Conservation (phyloP, 2,797 vertebrate genomes). For the Podarcis lilfordi region DNA sequence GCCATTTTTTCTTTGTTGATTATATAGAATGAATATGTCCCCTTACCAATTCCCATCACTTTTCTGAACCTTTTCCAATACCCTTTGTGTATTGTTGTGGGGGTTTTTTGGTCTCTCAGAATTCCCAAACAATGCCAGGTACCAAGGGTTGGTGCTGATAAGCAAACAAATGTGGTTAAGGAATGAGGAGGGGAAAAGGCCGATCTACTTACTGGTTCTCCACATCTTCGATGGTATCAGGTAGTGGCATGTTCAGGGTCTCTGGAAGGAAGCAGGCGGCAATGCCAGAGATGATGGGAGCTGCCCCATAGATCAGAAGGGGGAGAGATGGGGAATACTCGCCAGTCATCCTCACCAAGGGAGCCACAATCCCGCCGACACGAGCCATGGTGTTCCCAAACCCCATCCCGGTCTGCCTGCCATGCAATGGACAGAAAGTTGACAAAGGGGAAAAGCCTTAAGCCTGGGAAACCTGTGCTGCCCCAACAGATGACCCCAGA, state of each 20-base stretch:
- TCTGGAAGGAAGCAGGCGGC: conserved; percentile 83
- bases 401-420: conserved; percentile 89
- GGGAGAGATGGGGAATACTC: conserved; percentile 85
- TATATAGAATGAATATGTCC: no score
- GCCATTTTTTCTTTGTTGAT: no score
- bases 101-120: fast-evolving
- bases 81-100: no score
- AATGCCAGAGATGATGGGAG: conserved; percentile 77
- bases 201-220: conserved; percentile 67
- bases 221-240: conserved; percentile 86
- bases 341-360: conserved; percentile 83
- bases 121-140: no score
- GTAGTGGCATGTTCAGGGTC: conserved; percentile 83
- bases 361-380: conserved; percentile 87
- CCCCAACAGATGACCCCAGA: neutral
- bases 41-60: no score
- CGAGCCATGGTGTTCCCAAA: conserved; percentile 86
- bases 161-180: no score
- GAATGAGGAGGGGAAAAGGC: no score
- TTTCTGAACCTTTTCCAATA: no score
- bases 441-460: neutral
- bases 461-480: neutral
- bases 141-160: no score
- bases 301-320: conserved; percentile 82
- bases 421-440: neutral